phyloP scores from a whole-genome alignment of 2,113 vertebrate species.

The Psittacula cyanocephala region DNA sequence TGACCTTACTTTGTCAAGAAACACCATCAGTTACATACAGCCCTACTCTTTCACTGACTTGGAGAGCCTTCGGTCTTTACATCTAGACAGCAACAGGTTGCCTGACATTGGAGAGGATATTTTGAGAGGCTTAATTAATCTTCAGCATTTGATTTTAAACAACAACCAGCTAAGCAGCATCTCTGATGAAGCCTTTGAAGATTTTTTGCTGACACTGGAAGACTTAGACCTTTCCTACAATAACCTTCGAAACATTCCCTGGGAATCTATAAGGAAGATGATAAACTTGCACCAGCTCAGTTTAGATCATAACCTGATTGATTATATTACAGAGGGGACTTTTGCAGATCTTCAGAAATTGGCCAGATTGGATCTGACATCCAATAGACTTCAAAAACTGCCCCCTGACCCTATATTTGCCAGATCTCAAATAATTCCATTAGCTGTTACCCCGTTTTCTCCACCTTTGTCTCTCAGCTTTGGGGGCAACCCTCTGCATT shows the following conservation, averaged over 20 bases:
- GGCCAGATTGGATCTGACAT: constrained; percentile 94
- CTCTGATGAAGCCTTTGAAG: constrained; percentile 87
- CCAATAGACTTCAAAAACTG: constrained; percentile 94
- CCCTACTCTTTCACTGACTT: constrained; percentile 94
- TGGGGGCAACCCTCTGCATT: constrained; percentile 94
- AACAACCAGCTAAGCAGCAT: constrained; percentile 92
- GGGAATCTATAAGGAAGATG: constrained; percentile 94
- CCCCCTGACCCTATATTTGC: constrained; percentile 94
- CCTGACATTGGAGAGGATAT: constrained; percentile 90
- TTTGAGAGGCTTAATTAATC: constrained; percentile 89
- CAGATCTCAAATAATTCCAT: constrained; percentile 83
- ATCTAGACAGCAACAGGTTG: constrained; percentile 92
- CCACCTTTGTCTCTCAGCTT: constrained; percentile 90
- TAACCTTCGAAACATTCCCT: constrained; percentile 90
- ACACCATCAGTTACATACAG: constrained; percentile 94
- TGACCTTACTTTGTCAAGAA: constrained; percentile 94
- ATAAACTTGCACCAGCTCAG: constrained; percentile 95
- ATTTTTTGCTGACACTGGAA: constrained; percentile 89
- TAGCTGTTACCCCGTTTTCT: constrained; percentile 84
- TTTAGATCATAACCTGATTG: constrained; percentile 94
- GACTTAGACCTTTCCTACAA: constrained; percentile 98
- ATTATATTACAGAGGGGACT: constrained; percentile 90
- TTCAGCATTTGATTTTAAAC: constrained; percentile 96
- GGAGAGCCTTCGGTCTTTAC: constrained; percentile 93
- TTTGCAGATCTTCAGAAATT: constrained; percentile 90